Evolutionary conservation across 2,113 vertebrate genomes (phyloP), one percentile per base, ranked within the genome.

Genomic region (Pteruthius melanotis): DNA sequence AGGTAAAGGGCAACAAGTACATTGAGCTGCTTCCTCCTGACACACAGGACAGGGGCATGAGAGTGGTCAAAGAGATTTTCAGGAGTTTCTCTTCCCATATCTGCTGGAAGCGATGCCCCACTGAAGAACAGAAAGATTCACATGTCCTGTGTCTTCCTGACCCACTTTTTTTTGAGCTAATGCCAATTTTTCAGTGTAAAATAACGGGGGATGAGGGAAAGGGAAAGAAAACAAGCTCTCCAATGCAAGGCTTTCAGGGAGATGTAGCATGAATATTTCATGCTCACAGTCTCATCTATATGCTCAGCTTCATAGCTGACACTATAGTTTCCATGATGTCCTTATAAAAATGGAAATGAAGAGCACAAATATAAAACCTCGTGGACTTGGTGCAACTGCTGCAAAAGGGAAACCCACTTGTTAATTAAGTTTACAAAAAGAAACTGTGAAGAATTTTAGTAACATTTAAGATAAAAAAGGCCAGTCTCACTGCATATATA

Each of bases 201-300:
- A 69, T 89, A 89, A 72, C 24, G n/a, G 37, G 31, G 39, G 27
- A 76, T 77, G 33, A 80, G 27, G 54, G 33, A 77, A 77, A 77
- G 30, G 20, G 7, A 90, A 66, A 52, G 80, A 86, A 87, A 89
- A 60, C 49, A 87, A 91, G 56, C 18, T 19, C 68, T 91, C 83
- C 71, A 79, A 3, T 56, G 44, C 27, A 52, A 68, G 2, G 2
- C 33, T 88, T 92, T 77, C 78, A 52, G 71, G 79, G 40, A 86
- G 72, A 42, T 7, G 63, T 49, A 69, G 10, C 22, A 86, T 83
- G 76, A 93, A 76, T 90, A 80, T 93, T 90, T 95, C 83, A 94
- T 90, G 79, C 45, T 71, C 42, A 14, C 11, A 45, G 40, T 40
- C 72, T 92, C 72, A 53, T 92, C 83, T 89, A 35, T 72, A 77